Base-by-base conservation (phyloP, 2,797 vertebrate genomes). In the Falco rusticolus region DNA sequence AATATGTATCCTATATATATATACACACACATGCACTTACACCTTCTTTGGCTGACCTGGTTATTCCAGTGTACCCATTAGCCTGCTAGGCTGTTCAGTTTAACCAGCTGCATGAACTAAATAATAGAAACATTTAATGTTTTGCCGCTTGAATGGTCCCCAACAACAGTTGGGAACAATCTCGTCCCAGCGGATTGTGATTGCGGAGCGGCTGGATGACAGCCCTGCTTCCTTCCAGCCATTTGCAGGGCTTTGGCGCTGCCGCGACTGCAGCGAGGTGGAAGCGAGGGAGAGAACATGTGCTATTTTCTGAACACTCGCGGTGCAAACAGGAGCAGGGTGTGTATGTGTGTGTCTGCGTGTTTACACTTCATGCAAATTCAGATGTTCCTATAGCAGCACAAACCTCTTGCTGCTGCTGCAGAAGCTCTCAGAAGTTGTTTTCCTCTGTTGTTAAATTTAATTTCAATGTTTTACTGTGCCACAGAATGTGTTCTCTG, bases 41-140 rank as follows among this genome's bases (percentile, higher is more conserved):
- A 82, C 89, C 82, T 96, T 15, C 85, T 43, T 20, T 87, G 93
- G 87, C 90, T 83, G 94, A 97, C 94, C 91, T 60, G 79, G 66
- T 95, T 96, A 70, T 86, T 95, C 51, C 89, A 43, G 83, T 56
- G 79, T 39, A 70, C 81, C 95, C 87, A 76, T 94, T 87, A 93
- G 74, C 93, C 86, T 71, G 75, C 93, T 57, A 6, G 84, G 92
- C 94, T 93, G 81, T 18, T 94, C 84, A 53, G 56, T 92, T 90
- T 87, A 95, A 96, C 88, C 95, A 97, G 93, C 95, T 97, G 95
- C 87, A 13, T 5, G 33, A 93, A 89, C 93, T 97, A 92, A 97
- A 97, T 96, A 96, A 97, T 96, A 93, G 87, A 96, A 94, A 50
- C 91, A 51, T 94, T 89, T 83, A 87, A 91, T 91, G 78, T 94